phyloP scores from a whole-genome alignment of 2,113 vertebrate genomes.

The Promerops cafer region DNA sequence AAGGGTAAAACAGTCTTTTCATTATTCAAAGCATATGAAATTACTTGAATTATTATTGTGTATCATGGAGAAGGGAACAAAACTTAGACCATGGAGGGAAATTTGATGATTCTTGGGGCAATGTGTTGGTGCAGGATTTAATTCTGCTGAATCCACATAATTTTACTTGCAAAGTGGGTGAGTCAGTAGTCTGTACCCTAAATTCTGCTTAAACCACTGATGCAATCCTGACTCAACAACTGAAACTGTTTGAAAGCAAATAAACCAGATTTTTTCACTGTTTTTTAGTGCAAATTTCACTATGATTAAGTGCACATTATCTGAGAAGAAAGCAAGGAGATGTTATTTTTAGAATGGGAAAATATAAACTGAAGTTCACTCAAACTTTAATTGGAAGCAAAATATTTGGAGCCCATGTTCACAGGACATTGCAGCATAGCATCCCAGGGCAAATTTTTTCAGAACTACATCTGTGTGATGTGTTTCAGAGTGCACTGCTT shows the following conservation, averaged over 20 bases:
- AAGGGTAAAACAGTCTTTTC: background rate
- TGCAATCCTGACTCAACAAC: background rate
- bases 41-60: background rate
- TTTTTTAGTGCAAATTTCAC: background rate
- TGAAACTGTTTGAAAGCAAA: background rate
- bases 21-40: background rate
- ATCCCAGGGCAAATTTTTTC: background rate
- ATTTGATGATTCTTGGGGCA: background rate
- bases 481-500: rapidly evolving
- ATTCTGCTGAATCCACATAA: background rate
- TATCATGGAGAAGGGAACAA: background rate
- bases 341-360: background rate
- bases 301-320: background rate
- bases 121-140: background rate
- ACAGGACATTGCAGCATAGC: background rate
- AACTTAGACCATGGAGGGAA: background rate
- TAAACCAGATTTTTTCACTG: background rate
- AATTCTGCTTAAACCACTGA: background rate
- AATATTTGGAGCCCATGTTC: background rate
- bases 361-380: background rate
- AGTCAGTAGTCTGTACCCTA: background rate
- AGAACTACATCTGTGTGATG: background rate
- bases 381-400: background rate
- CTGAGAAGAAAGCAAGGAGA: background rate
- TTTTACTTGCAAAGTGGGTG: background rate